Base-by-base conservation (phyloP, 2,888 invertebrate genomes). In the Drosophila dives region DNA sequence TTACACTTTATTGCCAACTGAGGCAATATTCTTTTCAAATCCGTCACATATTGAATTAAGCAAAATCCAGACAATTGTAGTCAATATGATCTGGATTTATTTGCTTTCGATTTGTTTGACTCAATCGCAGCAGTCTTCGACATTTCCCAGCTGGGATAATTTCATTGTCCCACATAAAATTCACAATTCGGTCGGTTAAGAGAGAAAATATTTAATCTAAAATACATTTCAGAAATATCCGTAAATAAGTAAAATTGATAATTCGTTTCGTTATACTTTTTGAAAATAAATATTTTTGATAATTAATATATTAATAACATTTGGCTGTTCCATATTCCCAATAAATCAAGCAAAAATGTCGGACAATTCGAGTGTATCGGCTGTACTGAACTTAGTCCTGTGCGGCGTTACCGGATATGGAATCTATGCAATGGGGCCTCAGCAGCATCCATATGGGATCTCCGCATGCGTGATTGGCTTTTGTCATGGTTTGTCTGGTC, bases 121-220 rank as follows among this genome's bases (percentile, higher is more conserved):
- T 6, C 12, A 29, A 45, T 75, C 77, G 45, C 3, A 74, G 75
- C 32, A 74, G 64, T 29, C 61, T 17, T 42, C 23, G 36, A 45
- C 1, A 49, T 29, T 32, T 40, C 20, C 1, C 17, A 59, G n/a
- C 17, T 48, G 23, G n/a, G 8, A 4, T 33, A 38, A n/a, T 23
- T 7, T 61, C 70, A 87, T 61, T 77, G 36, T 59, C 64, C 60
- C 72, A 73, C 71, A 66, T 64, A 72, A 55, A 73, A 83, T 73
- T 72, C 75, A 72, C 77, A 59, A 69, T 83, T 83, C 88, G 79
- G 81, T 85, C 86, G 70, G 80, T 72, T 66, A 69, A 66, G 67
- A 72, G 56, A 66, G 55, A 59, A 67, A 29, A n/a, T 72, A 32
- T 55, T 50, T 72, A 62, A 71, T 48, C 48, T 45, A 6, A 70